Evolutionary conservation across 2,797 vertebrate genomes (phyloP).

Genomic region (Clarias pachynema): DNA sequence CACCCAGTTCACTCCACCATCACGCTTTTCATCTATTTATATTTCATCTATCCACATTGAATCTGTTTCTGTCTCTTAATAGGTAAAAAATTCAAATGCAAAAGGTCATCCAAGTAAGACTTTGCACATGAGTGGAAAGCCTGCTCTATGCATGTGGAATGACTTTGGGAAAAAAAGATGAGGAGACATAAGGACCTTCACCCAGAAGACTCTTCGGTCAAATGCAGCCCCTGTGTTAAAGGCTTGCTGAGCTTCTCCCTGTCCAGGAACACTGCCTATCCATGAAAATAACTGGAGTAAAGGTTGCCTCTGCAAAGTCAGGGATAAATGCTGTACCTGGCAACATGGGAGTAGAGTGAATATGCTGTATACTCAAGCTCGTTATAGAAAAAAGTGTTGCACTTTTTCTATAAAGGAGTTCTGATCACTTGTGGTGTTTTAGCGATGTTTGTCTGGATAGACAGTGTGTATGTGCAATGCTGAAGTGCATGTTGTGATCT

Average conservation of each 20-base stretch:
- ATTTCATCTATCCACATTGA: constrained; percentile 47
- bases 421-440: background rate
- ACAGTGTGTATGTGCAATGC: constrained; percentile 34
- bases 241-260: constrained; percentile 46
- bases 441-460: constrained; percentile 36
- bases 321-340: background rate
- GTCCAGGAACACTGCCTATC: constrained; percentile 62
- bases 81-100: constrained; percentile 85
- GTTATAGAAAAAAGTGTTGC: background rate
- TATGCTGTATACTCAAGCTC: background rate
- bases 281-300: constrained; percentile 26
- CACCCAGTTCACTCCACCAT: background rate
- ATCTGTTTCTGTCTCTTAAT: constrained; percentile 67
- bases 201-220: constrained; percentile 44
- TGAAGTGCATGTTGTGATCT: constrained; percentile 43
- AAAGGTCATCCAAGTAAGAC: constrained; percentile 82
- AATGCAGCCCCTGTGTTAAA: constrained; percentile 59
- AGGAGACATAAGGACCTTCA: constrained; percentile 37
- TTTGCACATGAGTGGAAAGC: constrained; percentile 54
- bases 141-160: constrained; percentile 74
- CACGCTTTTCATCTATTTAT: constrained; percentile 25
- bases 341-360: constrained; percentile 1
- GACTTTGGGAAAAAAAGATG: constrained; percentile 53
- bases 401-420: background rate
- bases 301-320: background rate